These are phyloP conservation scores for Athene noctua DNA, from an alignment of 2,113 vertebrate genomes.

Conservation along the genomic window DNA sequence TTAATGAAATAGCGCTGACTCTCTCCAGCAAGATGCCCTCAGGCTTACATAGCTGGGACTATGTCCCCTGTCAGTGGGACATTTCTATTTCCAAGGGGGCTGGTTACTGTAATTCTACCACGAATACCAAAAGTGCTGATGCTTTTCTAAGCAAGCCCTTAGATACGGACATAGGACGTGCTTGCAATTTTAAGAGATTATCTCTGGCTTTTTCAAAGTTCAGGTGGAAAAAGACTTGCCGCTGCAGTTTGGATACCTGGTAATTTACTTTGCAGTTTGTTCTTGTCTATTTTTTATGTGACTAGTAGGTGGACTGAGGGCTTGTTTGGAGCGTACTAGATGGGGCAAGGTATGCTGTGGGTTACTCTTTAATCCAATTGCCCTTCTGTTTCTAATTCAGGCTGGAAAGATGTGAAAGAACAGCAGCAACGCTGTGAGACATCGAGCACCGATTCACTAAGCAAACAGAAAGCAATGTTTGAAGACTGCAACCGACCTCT, in stretches of 20 bases:
- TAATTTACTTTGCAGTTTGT: not conserved
- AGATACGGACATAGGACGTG: not conserved
- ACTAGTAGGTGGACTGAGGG: not conserved
- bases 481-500: not conserved
- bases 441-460: rapidly evolving
- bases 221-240: not conserved
- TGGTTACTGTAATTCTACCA: not conserved
- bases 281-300: not conserved
- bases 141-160: not conserved
- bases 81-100: not conserved
- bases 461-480: not conserved
- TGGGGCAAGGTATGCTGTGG: too few species aligned
- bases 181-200: not conserved
- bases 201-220: not conserved
- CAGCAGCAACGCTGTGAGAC: not conserved
- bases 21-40: not conserved
- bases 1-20: not conserved
- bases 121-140: not conserved
- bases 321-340: not conserved
- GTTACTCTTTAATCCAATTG: not conserved
- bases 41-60: not conserved
- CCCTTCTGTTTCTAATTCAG: not conserved
- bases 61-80: not conserved
- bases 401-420: not conserved
- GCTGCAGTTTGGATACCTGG: not conserved